Evolutionary conservation across 2,113 vertebrate species (phyloP).

Genomic region (Thunnus maccoyii): DNA sequence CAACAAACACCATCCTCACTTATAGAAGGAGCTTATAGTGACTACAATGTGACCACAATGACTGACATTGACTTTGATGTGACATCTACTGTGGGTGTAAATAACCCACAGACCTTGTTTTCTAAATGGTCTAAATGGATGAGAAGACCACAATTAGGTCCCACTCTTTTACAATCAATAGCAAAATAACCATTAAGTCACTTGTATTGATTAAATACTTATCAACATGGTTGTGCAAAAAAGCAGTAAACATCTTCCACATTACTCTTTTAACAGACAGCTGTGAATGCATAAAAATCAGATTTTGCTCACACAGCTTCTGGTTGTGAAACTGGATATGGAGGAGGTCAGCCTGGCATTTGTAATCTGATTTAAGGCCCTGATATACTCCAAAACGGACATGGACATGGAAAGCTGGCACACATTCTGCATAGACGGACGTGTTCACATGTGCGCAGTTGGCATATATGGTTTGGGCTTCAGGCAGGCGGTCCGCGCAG

Average conservation of each 20-base stretch:
- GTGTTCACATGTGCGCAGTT: too few relatives aligned
- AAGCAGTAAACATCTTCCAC: neutral
- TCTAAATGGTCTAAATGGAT: neutral
- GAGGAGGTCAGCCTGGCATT: neutral
- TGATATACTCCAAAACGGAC: neutral
- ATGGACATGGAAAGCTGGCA: neutral
- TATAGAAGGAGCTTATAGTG: neutral
- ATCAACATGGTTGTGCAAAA: neutral
- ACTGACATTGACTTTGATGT: neutral
- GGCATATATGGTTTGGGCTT: neutral
- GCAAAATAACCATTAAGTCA: neutral
- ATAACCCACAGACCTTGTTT: neutral
- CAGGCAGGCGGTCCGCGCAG: neutral
- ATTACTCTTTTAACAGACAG: neutral
- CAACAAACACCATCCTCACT: neutral
- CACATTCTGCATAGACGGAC: neutral
- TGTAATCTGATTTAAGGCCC: neutral
- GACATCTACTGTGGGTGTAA: neutral
- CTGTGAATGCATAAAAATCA: neutral
- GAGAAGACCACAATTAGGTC: neutral
- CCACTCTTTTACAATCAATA: neutral
- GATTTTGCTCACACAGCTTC: conserved; percentile 6
- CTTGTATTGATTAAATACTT: neutral
- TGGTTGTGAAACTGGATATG: neutral
- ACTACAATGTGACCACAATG: neutral